Percentiles rank a stretch among this genome's conserved stretches.
Conservation (phyloP, 2,113 vertebrate genomes). For the Otocyon megalotis region DNA sequence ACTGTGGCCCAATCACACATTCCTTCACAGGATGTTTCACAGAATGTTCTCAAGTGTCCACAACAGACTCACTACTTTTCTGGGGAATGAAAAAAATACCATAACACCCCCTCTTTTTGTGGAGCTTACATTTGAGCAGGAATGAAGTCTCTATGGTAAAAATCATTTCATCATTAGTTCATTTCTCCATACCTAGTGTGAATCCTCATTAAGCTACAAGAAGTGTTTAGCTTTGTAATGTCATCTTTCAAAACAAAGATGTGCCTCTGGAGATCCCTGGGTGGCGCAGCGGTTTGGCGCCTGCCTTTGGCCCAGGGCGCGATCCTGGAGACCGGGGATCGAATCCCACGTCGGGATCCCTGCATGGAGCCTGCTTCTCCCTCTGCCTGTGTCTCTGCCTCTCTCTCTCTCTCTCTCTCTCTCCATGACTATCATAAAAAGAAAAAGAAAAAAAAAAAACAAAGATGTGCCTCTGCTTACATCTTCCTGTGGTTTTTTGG, state of each 20-base stretch:
- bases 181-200: neutral
- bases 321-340: no score
- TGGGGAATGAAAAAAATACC: neutral
- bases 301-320: no score
- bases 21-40: neutral
- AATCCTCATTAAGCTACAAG: neutral
- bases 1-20: neutral
- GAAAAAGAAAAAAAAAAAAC: no score
- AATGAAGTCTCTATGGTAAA: neutral
- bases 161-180: neutral
- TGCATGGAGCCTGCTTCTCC: no score
- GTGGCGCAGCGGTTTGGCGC: no score
- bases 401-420: no score
- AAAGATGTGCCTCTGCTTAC: no score
- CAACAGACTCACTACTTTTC: neutral
- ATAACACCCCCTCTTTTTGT: neutral
- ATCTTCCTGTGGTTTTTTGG: neutral
- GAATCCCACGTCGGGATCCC: no score
- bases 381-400: no score
- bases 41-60: neutral
- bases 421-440: no score
- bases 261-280: no score
- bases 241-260: neutral
- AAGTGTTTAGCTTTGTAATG: neutral
- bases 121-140: neutral